A percentile compares a stretch with the other conserved stretches of the same genome.
phyloP scores from a whole-genome alignment of 1,140 invertebrate genomes.

The Drosophila nikananu region DNA sequence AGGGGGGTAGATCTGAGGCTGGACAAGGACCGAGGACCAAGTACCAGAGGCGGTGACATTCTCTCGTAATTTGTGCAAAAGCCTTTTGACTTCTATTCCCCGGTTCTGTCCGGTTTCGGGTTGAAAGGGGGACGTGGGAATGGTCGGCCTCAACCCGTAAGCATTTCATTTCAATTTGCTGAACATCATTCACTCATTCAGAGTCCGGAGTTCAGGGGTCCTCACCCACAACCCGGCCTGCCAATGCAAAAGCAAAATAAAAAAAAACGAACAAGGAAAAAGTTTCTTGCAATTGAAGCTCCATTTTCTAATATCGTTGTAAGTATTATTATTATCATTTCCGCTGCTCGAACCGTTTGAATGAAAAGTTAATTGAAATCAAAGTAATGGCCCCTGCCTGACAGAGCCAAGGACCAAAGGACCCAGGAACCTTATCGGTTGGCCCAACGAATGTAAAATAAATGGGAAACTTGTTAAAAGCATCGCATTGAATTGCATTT shows the following conservation, averaged over 20 bases:
- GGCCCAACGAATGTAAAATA: conserved; percentile 77
- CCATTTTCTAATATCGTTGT: conserved; percentile 74
- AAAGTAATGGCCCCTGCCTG: conserved; percentile 71
- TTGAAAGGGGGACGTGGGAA: conserved; percentile 10
- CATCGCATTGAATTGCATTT: conserved; percentile 71
- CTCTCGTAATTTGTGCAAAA: conserved; percentile 77
- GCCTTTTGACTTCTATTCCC: conserved; percentile 56
- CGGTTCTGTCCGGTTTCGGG: background rate
- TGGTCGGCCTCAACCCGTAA: conserved; percentile 32
- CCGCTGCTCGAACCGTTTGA: conserved; percentile 58
- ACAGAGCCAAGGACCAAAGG: conserved; percentile 26
- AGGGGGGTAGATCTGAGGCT: conserved; percentile 9
- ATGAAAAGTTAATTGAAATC: conserved; percentile 84
- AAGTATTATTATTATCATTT: conserved; percentile 81
- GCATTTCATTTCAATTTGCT: conserved; percentile 76
- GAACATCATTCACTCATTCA: conserved; percentile 61
- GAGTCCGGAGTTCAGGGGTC: conserved; percentile 16
- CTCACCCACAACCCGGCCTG: background rate
- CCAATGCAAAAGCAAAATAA: conserved; percentile 5
- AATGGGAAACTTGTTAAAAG: conserved; percentile 78
- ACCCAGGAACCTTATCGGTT: conserved; percentile 66
- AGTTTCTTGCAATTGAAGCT: conserved; percentile 49
- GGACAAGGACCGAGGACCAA: conserved; percentile 11
- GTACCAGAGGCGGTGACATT: conserved; percentile 62
- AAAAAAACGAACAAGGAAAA: conserved; percentile 8